A percentile compares a stretch with the other conserved stretches of the same genome.
phyloP scores from a whole-genome alignment of 2,888 invertebrate species.

The Drosophila colorata region DNA sequence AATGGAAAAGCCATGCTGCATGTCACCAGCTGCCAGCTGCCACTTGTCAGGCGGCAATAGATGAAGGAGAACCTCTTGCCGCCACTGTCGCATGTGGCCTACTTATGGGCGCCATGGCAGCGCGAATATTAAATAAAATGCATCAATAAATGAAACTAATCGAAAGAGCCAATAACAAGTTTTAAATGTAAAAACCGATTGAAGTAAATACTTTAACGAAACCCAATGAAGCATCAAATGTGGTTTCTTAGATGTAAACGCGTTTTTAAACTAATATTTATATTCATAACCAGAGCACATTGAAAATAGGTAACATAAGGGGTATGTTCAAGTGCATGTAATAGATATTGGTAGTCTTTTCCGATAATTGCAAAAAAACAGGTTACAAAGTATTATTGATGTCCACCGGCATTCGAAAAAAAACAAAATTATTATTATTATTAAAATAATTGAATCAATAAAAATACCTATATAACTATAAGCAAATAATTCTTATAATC shows the following conservation, averaged over 20 bases:
- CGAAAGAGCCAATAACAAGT: neutral
- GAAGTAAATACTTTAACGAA: neutral
- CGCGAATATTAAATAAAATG: constrained; percentile 22
- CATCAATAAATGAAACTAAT: constrained; percentile 13
- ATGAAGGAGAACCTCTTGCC: constrained; percentile 1
- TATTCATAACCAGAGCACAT: too few relatives aligned
- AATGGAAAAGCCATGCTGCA: constrained; percentile 68
- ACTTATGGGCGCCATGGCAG: constrained; percentile 27
- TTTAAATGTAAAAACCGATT: neutral
- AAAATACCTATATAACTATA: too few relatives aligned
- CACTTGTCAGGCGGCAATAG: constrained; percentile 22
- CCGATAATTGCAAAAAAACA: too few relatives aligned
- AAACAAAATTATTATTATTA: too few relatives aligned
- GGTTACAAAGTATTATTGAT: too few relatives aligned
- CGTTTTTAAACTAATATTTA: too few relatives aligned
- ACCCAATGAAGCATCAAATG: neutral
- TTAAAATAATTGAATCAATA: too few relatives aligned
- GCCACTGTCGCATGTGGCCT: constrained; percentile 53
- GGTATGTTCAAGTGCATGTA: too few relatives aligned
- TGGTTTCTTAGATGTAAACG: neutral
- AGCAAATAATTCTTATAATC: too few relatives aligned
- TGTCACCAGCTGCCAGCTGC: constrained; percentile 43
- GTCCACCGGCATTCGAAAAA: too few relatives aligned
- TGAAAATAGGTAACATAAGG: too few relatives aligned
- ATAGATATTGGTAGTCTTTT: too few relatives aligned